phyloP scores from a whole-genome alignment of 2,113 vertebrate genomes.

The Upupa epops region DNA sequence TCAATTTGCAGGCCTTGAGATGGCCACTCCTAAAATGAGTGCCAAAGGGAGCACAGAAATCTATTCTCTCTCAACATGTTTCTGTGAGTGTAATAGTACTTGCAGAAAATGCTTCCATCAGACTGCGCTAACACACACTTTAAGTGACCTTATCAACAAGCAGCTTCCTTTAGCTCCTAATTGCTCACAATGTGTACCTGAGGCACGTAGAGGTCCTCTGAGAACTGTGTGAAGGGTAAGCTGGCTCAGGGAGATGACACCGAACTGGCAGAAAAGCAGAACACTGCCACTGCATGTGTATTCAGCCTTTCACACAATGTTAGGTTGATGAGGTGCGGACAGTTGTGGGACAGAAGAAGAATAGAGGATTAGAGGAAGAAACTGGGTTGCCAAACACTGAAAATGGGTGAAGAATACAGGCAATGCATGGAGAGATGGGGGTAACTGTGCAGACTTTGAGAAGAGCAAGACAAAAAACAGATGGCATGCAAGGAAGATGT shows the following conservation, averaged over 20 bases:
- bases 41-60: neutral
- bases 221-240: neutral
- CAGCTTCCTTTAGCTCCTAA: neutral
- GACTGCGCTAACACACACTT: neutral
- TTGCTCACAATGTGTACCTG: neutral
- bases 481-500: rapidly evolving
- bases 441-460: neutral
- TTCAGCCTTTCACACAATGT: neutral
- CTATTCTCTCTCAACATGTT: neutral
- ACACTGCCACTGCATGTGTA: neutral
- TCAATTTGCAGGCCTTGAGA: neutral
- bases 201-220: neutral
- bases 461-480: neutral
- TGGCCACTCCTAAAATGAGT: neutral
- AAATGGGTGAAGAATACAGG: neutral
- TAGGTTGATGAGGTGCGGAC: neutral
- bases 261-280: neutral
- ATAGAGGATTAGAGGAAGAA: neutral
- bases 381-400: neutral
- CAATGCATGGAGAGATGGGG: neutral
- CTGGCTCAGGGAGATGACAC: neutral
- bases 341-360: neutral
- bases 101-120: neutral
- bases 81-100: neutral
- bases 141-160: neutral